A percentile compares a stretch with the other conserved stretches of the same genome.
These are phyloP conservation scores for Cirrhinus molitorella DNA, from an alignment of 2,797 vertebrate species.

Conservation along the genomic window DNA sequence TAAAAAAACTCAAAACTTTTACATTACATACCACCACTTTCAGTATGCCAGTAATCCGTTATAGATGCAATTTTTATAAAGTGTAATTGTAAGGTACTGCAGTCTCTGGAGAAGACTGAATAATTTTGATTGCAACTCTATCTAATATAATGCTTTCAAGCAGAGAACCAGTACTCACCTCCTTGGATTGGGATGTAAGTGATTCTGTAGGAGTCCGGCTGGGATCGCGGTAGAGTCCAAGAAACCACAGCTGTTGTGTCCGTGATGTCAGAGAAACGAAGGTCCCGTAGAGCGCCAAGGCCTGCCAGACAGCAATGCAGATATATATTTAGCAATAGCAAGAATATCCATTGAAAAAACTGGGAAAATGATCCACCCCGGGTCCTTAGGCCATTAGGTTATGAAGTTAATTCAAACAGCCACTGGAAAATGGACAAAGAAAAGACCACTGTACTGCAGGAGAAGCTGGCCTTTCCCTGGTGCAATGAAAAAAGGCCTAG, in stretches of 20 bases:
- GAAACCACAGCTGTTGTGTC: constrained; percentile 85
- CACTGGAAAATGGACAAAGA: constrained; percentile 16
- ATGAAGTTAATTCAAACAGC: constrained; percentile 14
- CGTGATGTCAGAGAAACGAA: constrained; percentile 88
- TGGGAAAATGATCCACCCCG: neutral
- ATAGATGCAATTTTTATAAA: too few relatives aligned
- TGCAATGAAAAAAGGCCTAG: constrained; percentile 18
- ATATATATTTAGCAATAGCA: neutral
- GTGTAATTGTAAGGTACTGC: too few relatives aligned
- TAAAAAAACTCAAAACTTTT: too few relatives aligned
- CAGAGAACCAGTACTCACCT: constrained; percentile 75
- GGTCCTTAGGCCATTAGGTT: neutral
- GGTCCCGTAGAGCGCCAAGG: constrained; percentile 85
- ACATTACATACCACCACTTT: too few relatives aligned
- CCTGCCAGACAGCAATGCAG: constrained; percentile 70
- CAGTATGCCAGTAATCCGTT: too few relatives aligned
- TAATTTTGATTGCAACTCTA: neutral
- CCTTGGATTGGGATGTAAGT: constrained; percentile 85
- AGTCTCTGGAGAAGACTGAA: too few relatives aligned
- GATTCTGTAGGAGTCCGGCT: constrained; percentile 87
- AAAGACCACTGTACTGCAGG: constrained; percentile 5
- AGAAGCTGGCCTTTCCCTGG: neutral
- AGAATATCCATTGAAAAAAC: neutral
- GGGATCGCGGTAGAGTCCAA: constrained; percentile 81
- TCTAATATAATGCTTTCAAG: neutral